Evolutionary conservation across 53 echinoderm and acorn worm species (phyloP).

Genomic region (Mesocentrotus franciscanus): DNA sequence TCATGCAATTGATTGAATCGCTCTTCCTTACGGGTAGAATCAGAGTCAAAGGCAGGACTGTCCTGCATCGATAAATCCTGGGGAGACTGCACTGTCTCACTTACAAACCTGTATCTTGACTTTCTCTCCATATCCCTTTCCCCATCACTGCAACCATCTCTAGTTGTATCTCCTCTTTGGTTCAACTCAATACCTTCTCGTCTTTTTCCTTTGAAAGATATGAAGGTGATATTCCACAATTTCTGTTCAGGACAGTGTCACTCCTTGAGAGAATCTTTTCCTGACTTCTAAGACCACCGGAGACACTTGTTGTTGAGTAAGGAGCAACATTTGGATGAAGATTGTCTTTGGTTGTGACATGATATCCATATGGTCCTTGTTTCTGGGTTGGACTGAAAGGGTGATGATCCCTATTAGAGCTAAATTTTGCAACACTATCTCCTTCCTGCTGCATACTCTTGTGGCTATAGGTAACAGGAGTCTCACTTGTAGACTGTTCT

Average conservation of each 20-base stretch:
- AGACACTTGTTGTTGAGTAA: background rate
- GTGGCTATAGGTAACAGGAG: background rate
- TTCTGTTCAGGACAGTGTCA: background rate
- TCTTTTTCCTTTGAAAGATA: background rate
- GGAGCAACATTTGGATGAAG: background rate
- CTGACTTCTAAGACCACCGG: background rate
- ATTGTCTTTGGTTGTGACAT: background rate
- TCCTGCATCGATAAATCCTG: background rate
- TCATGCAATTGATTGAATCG: background rate
- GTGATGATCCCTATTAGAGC: background rate
- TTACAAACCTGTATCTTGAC: slow-evolving; percentile 5
- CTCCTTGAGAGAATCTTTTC: background rate
- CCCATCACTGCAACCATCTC: background rate
- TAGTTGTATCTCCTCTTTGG: background rate
- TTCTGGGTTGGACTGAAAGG: background rate
- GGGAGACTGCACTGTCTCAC: background rate
- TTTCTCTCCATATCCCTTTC: background rate
- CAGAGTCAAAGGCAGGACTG: background rate
- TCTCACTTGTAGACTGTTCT: background rate
- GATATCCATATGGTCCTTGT: background rate
- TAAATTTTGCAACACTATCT: background rate
- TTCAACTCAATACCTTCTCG: background rate
- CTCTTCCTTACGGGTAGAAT: background rate
- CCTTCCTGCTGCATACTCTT: background rate
- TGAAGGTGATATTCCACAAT: background rate